Evolutionary conservation across 2,888 invertebrate genomes (phyloP), one percentile per base, ranked within the genome.

Genomic region (Stramonita haemastoma): DNA sequence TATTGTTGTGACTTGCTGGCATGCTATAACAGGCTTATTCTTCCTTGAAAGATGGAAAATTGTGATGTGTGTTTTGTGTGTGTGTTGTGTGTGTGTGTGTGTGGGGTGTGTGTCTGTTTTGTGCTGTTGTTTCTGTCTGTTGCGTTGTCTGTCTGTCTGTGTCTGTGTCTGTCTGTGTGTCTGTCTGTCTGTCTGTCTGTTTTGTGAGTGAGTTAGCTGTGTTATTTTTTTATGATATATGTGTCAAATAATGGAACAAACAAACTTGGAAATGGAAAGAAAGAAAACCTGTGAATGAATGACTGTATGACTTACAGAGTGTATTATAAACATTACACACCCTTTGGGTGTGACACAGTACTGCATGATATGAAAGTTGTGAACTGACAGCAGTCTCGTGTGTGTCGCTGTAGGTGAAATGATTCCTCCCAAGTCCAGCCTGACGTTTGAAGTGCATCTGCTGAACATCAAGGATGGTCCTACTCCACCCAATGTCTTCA

Each of bases 361-460:
- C 19, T 66, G 2, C 13, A 60, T 22, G 2, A 26, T 66, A 66
- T 66, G 26, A 66, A 66, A 22, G 26, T 66, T 66, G 66, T 66
- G 66, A 22, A 13, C 66, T 66, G 8, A 46, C 8, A 8, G 46
- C 46, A 46, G 46, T 46, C 2, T 66, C 13, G 17, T 66, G 66
- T 66, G 66, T 22, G 17, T 26, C 2, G 89, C 93, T 95, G 57
- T 95, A 97, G 97, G 97, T 93, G 98, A 94, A 34, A 90, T 93
- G 32, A 96, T 96, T 90, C 96, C 96, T 13, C 94, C 95, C 15
- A 95, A 95, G 87, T 93, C 99, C 83, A 98, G 98, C 77, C 97
- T 99, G 66, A 96, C 97, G 93, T 99, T 99, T 96, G 98, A 99
- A 60, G 98, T 99, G 84, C 99, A 99, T 96, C 97, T 99, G 90